Conservation (phyloP, 2,888 invertebrate genomes). For the Agrotis segetum region DNA sequence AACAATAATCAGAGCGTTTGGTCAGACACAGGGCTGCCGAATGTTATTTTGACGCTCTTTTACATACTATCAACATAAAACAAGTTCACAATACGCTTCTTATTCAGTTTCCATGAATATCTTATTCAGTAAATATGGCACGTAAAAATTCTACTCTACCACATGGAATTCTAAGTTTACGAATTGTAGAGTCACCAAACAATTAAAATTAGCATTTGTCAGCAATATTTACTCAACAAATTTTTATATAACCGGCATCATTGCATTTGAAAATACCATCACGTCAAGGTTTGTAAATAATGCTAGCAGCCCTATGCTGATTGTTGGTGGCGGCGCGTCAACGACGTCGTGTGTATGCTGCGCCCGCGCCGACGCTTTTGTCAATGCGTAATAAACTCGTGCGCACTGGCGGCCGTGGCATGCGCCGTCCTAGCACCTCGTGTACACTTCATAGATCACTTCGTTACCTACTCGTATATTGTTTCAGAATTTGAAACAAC, state of each 20-base stretch:
- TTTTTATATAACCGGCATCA: slow-evolving; percentile 29
- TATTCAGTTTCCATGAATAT: too few species aligned
- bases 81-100: background rate
- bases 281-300: slow-evolving; percentile 64
- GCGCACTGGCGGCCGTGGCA: slow-evolving; percentile 62
- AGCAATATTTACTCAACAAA: slow-evolving; percentile 4
- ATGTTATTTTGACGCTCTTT: too few species aligned
- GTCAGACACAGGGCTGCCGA: slow-evolving; percentile 41
- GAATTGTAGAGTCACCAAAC: background rate
- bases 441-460: slow-evolving; percentile 29
- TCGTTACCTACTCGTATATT: slow-evolving; percentile 11
- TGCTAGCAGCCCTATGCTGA: slow-evolving; percentile 66
- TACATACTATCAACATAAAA: background rate
- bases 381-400: slow-evolving; percentile 83
- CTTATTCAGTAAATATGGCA: background rate
- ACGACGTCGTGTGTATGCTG: slow-evolving; percentile 86
- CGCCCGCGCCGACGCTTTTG: slow-evolving; percentile 69
- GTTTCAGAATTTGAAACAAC: slow-evolving; percentile 15
- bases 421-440: slow-evolving; percentile 55
- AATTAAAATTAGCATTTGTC: slow-evolving; percentile 7
- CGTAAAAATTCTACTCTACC: background rate
- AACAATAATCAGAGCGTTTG: slow-evolving; percentile 62
- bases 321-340: slow-evolving; percentile 66
- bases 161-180: background rate
- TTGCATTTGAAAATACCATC: slow-evolving; percentile 57